A percentile compares a stretch with the other conserved stretches of the same genome.
Conservation (phyloP, 2,888 invertebrate genomes). For the Lasioglossum vierecki region DNA sequence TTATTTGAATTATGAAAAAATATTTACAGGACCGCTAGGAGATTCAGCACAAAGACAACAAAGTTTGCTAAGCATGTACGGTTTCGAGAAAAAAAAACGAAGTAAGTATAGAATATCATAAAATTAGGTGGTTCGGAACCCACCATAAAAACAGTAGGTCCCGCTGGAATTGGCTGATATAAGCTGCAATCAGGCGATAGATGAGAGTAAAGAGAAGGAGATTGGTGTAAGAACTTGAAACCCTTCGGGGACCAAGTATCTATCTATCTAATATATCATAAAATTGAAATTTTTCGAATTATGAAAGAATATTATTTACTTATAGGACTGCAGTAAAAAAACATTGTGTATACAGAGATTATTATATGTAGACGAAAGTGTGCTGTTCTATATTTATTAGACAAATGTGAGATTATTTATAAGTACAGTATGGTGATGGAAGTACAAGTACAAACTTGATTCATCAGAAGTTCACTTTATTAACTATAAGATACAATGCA, state of each 20-base stretch:
- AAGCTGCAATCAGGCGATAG: too few species aligned
- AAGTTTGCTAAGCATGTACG: slow-evolving; percentile 88
- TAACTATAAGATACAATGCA: neutral
- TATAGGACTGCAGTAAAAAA: slow-evolving; percentile 30
- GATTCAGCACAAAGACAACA: slow-evolving; percentile 84
- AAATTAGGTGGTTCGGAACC: neutral
- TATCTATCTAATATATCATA: neutral
- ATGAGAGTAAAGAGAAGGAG: too few species aligned
- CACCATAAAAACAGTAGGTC: too few species aligned
- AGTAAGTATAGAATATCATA: slow-evolving; percentile 35
- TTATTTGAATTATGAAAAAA: neutral
- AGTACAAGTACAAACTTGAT: neutral
- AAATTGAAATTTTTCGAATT: neutral
- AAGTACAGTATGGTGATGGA: neutral
- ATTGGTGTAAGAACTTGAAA: too few species aligned
- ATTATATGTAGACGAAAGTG: neutral
- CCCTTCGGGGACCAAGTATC: too few species aligned
- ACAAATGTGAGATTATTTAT: neutral
- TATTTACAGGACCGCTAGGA: slow-evolving; percentile 24
- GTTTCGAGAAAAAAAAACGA: slow-evolving; percentile 85
- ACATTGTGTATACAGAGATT: neutral
- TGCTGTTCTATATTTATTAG: slow-evolving; percentile 18
- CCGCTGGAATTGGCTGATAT: too few species aligned
- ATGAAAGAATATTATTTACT: slow-evolving; percentile 1
- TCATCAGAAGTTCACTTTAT: neutral